phyloP scores from a whole-genome alignment of 2,113 vertebrate species.

The Colossoma macropomum region DNA sequence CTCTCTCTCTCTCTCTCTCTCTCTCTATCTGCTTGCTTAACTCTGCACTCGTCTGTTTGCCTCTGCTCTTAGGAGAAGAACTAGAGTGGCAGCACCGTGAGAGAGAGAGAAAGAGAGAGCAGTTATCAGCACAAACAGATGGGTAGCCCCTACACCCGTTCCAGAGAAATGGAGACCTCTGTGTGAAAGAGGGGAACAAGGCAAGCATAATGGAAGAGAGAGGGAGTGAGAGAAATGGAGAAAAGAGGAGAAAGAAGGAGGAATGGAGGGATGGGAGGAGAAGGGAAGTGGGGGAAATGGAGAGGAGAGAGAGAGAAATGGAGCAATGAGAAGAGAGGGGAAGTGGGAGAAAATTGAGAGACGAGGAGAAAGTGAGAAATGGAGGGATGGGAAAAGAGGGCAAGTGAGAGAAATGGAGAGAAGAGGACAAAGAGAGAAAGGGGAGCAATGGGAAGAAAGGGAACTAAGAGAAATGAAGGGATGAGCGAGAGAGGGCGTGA shows the following conservation, averaged over 20 bases:
- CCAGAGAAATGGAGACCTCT: conserved; percentile 34
- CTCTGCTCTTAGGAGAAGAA: conserved; percentile 24
- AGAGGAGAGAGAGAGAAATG: too few species aligned
- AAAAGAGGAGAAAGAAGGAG: background rate
- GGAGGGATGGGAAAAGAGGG: too few species aligned
- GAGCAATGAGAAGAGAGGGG: conserved; percentile 39
- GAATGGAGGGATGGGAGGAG: too few species aligned
- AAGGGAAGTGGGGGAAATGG: too few species aligned
- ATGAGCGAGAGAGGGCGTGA: background rate
- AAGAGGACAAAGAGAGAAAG: too few species aligned
- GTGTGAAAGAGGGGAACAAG: conserved; percentile 28
- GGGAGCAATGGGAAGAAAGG: conserved; percentile 36
- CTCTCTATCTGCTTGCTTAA: background rate
- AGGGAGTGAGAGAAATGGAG: conserved; percentile 24
- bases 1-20: background rate
- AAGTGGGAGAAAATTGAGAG: conserved; percentile 7
- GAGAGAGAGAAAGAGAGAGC: conserved; percentile 5
- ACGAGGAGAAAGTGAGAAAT: background rate
- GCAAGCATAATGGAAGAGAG: conserved; percentile 2
- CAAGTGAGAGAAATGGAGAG: too few species aligned
- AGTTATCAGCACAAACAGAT: conserved; percentile 54
- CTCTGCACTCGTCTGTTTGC: background rate
- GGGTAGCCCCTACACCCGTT: conserved; percentile 41
- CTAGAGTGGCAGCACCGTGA: conserved; percentile 21
- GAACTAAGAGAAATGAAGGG: background rate